Conservation (phyloP, 1,140 invertebrate genomes). For the Zaprionus taronus region DNA sequence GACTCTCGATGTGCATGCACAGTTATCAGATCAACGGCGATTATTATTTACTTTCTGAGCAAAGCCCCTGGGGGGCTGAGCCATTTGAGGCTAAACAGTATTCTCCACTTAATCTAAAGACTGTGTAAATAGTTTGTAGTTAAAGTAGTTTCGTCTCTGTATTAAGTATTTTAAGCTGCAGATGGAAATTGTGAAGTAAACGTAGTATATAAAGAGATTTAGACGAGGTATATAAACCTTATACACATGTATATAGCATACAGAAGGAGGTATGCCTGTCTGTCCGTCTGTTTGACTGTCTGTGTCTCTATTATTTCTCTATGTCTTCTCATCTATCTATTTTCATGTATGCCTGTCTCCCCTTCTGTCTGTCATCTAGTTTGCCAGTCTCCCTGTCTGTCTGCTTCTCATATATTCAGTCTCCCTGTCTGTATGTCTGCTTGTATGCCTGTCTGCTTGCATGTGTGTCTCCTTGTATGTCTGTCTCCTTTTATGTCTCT, state of each 20-base stretch:
- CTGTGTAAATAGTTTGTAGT: neutral
- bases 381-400: neutral
- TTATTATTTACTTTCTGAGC: neutral
- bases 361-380: neutral
- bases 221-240: neutral
- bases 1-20: neutral
- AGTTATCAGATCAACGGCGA: constrained; percentile 2
- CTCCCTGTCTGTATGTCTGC: neutral
- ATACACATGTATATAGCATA: no score
- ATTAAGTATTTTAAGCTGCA: neutral
- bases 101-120: neutral
- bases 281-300: neutral
- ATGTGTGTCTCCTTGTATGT: neutral
- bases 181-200: neutral
- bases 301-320: neutral
- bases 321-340: neutral
- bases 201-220: neutral
- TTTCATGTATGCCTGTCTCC: neutral
- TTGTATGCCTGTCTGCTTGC: neutral
- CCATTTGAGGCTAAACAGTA: neutral
- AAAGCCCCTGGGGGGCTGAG: neutral
- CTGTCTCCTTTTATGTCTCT: neutral
- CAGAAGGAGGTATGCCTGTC: neutral
- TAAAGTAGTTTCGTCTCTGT: neutral
- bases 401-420: neutral